phyloP scores from a whole-genome alignment of 2,888 invertebrate species.

The Criorhina ranunculi region DNA sequence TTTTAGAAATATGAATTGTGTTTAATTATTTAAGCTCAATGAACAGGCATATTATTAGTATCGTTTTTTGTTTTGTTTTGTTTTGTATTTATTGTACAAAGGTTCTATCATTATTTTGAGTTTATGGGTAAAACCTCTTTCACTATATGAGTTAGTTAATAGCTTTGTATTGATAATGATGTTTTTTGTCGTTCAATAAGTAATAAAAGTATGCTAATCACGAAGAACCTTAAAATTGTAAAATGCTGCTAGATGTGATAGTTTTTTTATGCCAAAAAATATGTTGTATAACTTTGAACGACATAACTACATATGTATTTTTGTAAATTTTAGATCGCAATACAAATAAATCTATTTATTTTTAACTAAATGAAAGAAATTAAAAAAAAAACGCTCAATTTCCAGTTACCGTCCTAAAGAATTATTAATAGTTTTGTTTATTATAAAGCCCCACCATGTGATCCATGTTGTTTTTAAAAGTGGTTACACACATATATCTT shows the following conservation, averaged over 20 bases:
- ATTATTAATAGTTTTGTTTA: conserved; percentile 28
- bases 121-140: conserved; percentile 4
- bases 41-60: background rate
- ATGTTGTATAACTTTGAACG: conserved; percentile 45
- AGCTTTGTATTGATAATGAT: conserved; percentile 24
- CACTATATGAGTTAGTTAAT: conserved; percentile 5
- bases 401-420: conserved; percentile 57
- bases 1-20: background rate
- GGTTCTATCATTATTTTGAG: background rate
- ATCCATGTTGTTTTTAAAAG: conserved; percentile 33
- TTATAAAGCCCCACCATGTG: conserved; percentile 47
- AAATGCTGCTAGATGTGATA: conserved; percentile 54
- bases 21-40: conserved; percentile 3
- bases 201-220: conserved; percentile 16
- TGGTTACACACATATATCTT: conserved; percentile 10
- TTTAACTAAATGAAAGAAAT: conserved; percentile 21
- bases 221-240: conserved; percentile 26
- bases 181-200: conserved; percentile 32
- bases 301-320: conserved; percentile 34
- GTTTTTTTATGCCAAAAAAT: conserved; percentile 66
- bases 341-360: conserved; percentile 43
- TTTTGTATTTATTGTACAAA: conserved; percentile 40
- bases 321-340: conserved; percentile 39
- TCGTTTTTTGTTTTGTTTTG: background rate
- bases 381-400: conserved; percentile 35